Base-by-base conservation (phyloP, 1,140 invertebrate species). In the Neodiprion fabricii region DNA sequence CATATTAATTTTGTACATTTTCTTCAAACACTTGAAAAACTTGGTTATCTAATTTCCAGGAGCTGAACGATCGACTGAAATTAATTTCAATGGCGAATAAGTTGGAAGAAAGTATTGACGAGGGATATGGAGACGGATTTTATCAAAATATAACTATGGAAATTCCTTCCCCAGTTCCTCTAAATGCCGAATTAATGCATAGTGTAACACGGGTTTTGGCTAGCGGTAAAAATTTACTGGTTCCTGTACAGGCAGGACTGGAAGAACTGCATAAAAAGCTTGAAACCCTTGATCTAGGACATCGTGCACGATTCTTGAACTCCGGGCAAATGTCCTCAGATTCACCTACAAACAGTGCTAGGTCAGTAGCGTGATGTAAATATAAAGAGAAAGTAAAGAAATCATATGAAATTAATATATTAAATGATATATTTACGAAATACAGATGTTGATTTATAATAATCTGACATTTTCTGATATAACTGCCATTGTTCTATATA, bases 91-190 rank as follows among this genome's bases (percentile, higher is more conserved):
- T 76, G 3, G 76, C 72, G 10, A 84, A 79, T 49, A 67, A 71
- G 72, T 77, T 74, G 17, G 81, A 85, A 21, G 84, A 85, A 73
- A 85, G 81, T 79, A 77, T 85, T 14, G 85, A 86, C 11, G 85
- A 86, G 72, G 85, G 84, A 23, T 85, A 86, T 67, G 85, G 74
- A 10, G 85, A 85, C 66, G 78, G 77, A 40, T 79, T 9, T 14
- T 14, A 7, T 47, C 72, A 67, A 74, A 53, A 74, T 14, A 40
- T 75, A 17, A 74, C 70, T 48, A 66, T 21, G 0, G 79, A 77
- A 73, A 76, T 87, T 40, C 82, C 83, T 67, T 85, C 84, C 4
- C 80, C 85, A 5, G 77, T 73, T 72, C 79, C 78, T 9, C 70
- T 86, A 8, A 79, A 84, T 78, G 79, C 85, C 69, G 70, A 78